phyloP scores from a whole-genome alignment of 2,888 invertebrate species.

The Allygus modestus region DNA sequence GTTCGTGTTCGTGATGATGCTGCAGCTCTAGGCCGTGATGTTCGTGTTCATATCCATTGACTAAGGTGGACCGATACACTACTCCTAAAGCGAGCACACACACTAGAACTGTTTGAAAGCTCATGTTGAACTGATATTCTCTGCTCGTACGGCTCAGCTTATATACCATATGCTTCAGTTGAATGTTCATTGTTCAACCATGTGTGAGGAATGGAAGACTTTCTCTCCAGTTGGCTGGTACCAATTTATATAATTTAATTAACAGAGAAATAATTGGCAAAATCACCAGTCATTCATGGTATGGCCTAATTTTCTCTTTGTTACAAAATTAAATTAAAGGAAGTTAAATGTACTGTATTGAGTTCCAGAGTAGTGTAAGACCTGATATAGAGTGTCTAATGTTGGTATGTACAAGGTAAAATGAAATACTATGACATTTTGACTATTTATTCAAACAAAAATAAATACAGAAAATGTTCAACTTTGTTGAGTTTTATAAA shows the following conservation, averaged over 20 bases:
- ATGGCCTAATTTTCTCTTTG: not conserved
- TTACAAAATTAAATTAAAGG: not conserved
- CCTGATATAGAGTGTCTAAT: no score
- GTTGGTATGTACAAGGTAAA: no score
- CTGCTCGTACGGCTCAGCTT: not conserved
- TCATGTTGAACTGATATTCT: not conserved
- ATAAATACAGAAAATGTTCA: no score
- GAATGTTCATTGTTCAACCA: not conserved
- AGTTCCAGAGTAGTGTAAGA: no score
- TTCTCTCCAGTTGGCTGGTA: not conserved
- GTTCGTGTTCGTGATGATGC: no score
- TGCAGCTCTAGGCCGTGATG: no score
- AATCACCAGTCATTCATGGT: not conserved
- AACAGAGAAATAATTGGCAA: not conserved
- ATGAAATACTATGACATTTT: no score
- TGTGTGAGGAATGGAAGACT: slow-evolving; percentile 2
- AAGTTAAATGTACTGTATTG: no score
- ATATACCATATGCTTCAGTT: not conserved
- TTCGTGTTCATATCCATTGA: not conserved
- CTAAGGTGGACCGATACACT: not conserved
- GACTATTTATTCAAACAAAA: no score
- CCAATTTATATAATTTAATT: slow-evolving; percentile 5
- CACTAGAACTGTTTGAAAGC: slow-evolving; percentile 7
- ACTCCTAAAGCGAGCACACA: not conserved
- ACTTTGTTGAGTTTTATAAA: no score